Base-by-base conservation (phyloP, 2,113 vertebrate genomes). In the Hemiscyllium ocellatum region DNA sequence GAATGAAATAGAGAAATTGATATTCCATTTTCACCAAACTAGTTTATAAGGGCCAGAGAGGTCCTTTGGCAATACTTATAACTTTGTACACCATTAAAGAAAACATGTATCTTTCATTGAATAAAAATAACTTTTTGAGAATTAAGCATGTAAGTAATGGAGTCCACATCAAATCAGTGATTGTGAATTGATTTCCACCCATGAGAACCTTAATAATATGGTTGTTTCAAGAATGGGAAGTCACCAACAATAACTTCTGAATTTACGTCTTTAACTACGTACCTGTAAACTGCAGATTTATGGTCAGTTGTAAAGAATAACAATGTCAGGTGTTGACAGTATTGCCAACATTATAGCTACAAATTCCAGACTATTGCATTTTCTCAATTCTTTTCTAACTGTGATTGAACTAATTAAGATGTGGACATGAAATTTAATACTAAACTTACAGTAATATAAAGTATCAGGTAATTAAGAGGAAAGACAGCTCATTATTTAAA, bases 341-440 rank as follows among this genome's bases (percentile, higher is more conserved):
- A 29, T 29, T 26, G 70, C 22, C 8, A 72, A 29, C 70, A 33
- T n/a, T 76, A 76, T 76, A 76, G 12, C 29, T 29, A 76, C 72
- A 76, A 33, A 76, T 33, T n/a, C 26, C 29, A 12, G 68, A 69
- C 68, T 26, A 61, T 56, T 89, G 52, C 33, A 61, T 89, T 33
- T 89, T 61, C 50, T 61, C 52, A 12, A 61, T 19, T 69, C 61
- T 66, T 69, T 94, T 94, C 66, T 69, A 94, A 69, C 42, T 94
- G 65, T 94, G 91, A 94, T 69, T 47, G 61, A 94, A 66, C 91
- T 69, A 17, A 94, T 42, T 94, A 69, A 94, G 85, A 42, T 24
- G 29, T 19, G 17, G n/a, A 94, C 56, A 66, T 24, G n/a, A 68
- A 37, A 94, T 69, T 12, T 68, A 94, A 94, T 42, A 68, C 56